Evolutionary conservation across 2,113 vertebrate genomes (phyloP).

Genomic region (Eulemur macaco): DNA sequence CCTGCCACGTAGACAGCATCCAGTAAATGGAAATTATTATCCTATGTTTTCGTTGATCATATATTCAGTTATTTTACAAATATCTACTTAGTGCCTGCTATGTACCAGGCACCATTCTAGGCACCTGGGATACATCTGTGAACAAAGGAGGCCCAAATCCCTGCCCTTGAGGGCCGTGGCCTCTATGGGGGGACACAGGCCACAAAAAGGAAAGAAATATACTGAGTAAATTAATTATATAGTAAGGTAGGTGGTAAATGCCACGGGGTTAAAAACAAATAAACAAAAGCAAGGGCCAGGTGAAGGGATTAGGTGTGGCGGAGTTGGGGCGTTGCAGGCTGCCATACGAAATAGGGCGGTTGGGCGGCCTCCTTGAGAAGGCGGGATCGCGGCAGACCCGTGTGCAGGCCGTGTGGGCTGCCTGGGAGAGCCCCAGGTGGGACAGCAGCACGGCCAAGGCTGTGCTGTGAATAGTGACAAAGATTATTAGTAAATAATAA

Average conservation of each 20-base stretch:
- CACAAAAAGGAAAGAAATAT: neutral
- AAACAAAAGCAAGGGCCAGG: neutral
- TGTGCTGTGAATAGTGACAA: neutral
- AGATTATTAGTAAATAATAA: neutral
- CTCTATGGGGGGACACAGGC: neutral
- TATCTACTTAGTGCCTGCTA: neutral
- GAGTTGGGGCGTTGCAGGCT: neutral
- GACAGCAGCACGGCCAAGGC: neutral
- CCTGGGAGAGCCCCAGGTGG: neutral
- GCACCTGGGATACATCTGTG: neutral
- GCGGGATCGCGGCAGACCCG: neutral
- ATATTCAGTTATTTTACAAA: neutral
- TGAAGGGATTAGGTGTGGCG: neutral
- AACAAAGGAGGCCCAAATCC: neutral
- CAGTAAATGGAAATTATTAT: neutral
- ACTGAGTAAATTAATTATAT: neutral
- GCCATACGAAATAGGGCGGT: fast-evolving
- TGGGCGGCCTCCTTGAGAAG: neutral
- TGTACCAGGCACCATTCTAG: neutral
- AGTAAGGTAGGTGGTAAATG: neutral
- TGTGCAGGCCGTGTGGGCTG: fast-evolving
- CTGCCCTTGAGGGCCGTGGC: neutral
- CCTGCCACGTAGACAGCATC: neutral
- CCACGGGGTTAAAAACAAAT: neutral
- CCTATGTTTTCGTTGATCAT: neutral